These are phyloP conservation scores for Mirza zaza DNA, from an alignment of 2,113 vertebrate genomes.

Conservation along the genomic window DNA sequence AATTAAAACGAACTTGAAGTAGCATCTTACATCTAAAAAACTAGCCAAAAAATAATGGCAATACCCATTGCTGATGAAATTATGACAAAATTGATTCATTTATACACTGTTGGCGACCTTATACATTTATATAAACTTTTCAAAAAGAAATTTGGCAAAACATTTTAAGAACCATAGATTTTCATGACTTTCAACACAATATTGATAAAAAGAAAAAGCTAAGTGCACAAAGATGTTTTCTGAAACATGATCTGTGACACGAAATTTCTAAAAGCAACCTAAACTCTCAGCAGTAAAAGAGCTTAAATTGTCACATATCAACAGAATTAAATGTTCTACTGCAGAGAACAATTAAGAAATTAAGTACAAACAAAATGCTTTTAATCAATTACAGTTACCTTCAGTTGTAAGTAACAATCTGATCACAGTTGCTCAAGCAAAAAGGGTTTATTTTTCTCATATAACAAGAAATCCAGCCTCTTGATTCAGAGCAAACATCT, in stretches of 20 bases:
- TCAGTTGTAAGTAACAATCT: neutral
- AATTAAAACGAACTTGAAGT: neutral
- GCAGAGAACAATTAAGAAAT: neutral
- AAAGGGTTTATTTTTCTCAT: neutral
- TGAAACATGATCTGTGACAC: neutral
- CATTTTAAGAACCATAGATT: neutral
- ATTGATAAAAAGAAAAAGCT: neutral
- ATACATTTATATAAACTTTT: neutral
- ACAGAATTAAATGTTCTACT: neutral
- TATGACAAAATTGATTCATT: neutral
- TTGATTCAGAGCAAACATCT: neutral
- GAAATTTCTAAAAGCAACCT: neutral
- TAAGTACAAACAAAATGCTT: slow-evolving; percentile 3
- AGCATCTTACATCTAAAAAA: neutral
- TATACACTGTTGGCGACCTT: neutral
- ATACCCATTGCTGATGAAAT: neutral
- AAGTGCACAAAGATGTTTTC: neutral
- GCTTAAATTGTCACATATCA: neutral
- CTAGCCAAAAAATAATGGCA: neutral
- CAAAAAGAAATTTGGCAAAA: neutral
- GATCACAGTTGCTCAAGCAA: neutral
- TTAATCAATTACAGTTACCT: neutral
- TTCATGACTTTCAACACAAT: neutral
- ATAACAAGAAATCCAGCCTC: neutral
- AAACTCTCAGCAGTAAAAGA: neutral